Base-by-base conservation (phyloP, 2,888 invertebrate genomes). In the Heteropelma amictum region DNA sequence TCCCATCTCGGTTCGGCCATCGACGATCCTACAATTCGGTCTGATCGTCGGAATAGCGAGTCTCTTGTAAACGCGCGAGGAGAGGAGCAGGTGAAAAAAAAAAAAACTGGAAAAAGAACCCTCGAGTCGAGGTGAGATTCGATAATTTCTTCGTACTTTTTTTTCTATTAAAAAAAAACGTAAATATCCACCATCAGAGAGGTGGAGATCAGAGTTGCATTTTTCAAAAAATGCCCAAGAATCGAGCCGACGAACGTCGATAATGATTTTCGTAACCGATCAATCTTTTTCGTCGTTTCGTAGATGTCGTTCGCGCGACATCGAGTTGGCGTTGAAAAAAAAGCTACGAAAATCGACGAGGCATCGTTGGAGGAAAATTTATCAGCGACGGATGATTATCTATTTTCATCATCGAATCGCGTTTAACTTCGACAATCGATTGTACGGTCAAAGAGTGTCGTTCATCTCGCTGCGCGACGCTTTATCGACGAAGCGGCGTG, bases 351-450 rank as follows among this genome's bases (percentile, higher is more conserved):
- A n/a, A 38, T n/a, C 12, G 14, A 38, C 33, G 33, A n/a, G 33
- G n/a, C n/a, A n/a, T n/a, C n/a, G 33, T 33, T 33, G 4, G 33
- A n/a, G 2, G 33, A 8, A 10, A 33, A 30, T 33, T 19, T 45
- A 4, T 14, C 19, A 6, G 5, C 30, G n/a, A n/a, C 23, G 19
- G 28, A n/a, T 38, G 23, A 42, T 7, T 30, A 10, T 26, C 28
- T 14, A n/a, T 40, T 40, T 26, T 54, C 21, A 3, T 17, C 19
- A 17, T 64, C 33, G 53, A 21, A 69, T 60, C 64, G 60, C 53
- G 69, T 75, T 67, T 56, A 75, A 49, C 49, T 67, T 75, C 42
- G 75, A 75, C 75, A 75, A 75, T 75, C 75, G 54, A 67, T 12
- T 56, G n/a, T n/a, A n/a, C 30, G 40, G 56, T 56, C 54, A 56